A percentile compares a stretch with the other conserved stretches of the same genome.
Evolutionary conservation across 2,113 vertebrate genomes (phyloP).

Genomic region (Antechinus flavipes): DNA sequence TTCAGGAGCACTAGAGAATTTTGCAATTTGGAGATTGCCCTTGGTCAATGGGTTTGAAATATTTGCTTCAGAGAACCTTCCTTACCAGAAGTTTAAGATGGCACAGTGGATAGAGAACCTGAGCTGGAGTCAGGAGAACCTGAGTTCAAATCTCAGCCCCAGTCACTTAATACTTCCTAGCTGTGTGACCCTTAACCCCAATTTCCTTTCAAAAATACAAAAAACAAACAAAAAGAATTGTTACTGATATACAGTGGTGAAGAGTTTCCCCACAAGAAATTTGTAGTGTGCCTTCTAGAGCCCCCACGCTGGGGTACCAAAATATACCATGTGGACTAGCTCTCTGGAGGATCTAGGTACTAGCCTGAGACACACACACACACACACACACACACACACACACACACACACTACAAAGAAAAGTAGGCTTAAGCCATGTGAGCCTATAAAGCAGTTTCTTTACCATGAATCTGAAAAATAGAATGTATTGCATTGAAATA

Average conservation of each 20-base stretch:
- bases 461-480: not conserved
- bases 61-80: not conserved
- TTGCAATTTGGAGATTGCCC: not conserved
- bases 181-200: no score
- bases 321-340: no score
- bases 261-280: not conserved
- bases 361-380: not conserved
- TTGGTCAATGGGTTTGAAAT: not conserved
- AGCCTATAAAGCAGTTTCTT: not conserved
- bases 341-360: no score
- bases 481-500: not conserved
- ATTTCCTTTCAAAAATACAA: no score
- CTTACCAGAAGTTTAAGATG: not conserved
- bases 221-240: not conserved
- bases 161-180: no score
- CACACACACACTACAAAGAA: not conserved
- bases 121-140: no score
- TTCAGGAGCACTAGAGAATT: not conserved
- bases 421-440: not conserved
- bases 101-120: no score
- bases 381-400: no score
- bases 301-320: no score
- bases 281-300: not conserved
- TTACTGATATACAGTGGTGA: not conserved
- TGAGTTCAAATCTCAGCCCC: no score